phyloP scores from a whole-genome alignment of 92 coral and sea anemone genomes.

The Blastomussa wellsi region DNA sequence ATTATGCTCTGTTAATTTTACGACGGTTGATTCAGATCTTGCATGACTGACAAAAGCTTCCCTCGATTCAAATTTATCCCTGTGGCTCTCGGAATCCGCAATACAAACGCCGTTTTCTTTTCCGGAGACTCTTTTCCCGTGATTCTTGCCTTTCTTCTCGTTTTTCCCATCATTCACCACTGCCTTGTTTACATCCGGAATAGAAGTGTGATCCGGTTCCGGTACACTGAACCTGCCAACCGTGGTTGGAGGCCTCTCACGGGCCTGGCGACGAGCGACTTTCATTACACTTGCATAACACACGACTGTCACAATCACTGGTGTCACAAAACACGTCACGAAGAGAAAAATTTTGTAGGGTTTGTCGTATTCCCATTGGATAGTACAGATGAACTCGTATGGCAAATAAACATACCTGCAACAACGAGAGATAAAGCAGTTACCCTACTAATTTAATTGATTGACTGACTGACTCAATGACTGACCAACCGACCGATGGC shows the following conservation, averaged over 20 bases:
- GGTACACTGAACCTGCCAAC: slow-evolving; percentile 20
- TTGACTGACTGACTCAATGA: too few species aligned
- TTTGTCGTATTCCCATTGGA: slow-evolving; percentile 59
- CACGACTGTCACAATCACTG: slow-evolving; percentile 45
- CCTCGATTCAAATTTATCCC: neutral
- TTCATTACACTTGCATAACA: slow-evolving; percentile 48
- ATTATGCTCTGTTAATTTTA: neutral
- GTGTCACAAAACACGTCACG: slow-evolving; percentile 44
- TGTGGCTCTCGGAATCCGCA: neutral
- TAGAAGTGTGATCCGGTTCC: neutral
- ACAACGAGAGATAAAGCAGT: neutral
- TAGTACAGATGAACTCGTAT: slow-evolving; percentile 65
- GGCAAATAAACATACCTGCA: slow-evolving; percentile 55
- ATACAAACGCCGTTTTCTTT: slow-evolving; percentile 12
- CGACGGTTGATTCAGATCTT: neutral
- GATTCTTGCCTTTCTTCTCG: neutral
- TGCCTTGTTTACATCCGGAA: neutral
- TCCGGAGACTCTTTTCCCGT: neutral
- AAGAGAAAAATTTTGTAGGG: slow-evolving; percentile 37
- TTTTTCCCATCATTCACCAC: neutral
- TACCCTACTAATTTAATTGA: too few species aligned
- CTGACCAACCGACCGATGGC: too few species aligned
- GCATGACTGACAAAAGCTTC: neutral
- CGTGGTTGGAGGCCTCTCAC: slow-evolving; percentile 6
- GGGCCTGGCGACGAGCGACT: slow-evolving; percentile 48